Conservation (phyloP, 2,113 vertebrate species). For the Candoia aspera region DNA sequence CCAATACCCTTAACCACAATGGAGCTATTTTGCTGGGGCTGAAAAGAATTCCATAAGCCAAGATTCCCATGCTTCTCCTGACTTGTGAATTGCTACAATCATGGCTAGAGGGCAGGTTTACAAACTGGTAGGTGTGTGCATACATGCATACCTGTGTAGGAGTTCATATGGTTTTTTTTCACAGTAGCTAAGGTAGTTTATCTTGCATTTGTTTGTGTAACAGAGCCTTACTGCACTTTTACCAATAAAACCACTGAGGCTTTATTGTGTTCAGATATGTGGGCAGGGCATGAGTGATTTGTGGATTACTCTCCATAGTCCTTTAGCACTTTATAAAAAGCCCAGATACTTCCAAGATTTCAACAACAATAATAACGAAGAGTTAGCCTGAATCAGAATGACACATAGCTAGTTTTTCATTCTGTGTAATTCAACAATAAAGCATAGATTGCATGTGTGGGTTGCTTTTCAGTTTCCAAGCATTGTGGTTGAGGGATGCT, state of each 20-base stretch:
- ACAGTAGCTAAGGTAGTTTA: conserved; percentile 44
- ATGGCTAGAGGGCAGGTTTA: conserved; percentile 31
- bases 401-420: conserved; percentile 10
- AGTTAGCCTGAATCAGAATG: conserved; percentile 20
- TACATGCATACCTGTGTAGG: conserved; percentile 11
- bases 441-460: neutral
- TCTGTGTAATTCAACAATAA: neutral
- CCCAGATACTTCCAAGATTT: conserved; percentile 44
- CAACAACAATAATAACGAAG: neutral
- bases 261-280: neutral
- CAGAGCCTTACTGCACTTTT: conserved; percentile 17
- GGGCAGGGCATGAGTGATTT: conserved; percentile 52
- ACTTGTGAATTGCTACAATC: neutral
- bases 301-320: conserved; percentile 51
- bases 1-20: no score
- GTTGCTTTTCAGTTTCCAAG: neutral
- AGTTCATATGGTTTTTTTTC: neutral
- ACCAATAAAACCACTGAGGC: conserved; percentile 48
- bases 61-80: neutral
- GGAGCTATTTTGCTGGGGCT: no score
- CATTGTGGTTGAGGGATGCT: neutral
- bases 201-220: conserved; percentile 57
- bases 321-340: conserved; percentile 48
- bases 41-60: neutral
- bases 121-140: conserved; percentile 25